Evolutionary conservation across 2,113 vertebrate species (phyloP), one percentile per base, ranked within the genome.

Genomic region (Struthidea cinerea): DNA sequence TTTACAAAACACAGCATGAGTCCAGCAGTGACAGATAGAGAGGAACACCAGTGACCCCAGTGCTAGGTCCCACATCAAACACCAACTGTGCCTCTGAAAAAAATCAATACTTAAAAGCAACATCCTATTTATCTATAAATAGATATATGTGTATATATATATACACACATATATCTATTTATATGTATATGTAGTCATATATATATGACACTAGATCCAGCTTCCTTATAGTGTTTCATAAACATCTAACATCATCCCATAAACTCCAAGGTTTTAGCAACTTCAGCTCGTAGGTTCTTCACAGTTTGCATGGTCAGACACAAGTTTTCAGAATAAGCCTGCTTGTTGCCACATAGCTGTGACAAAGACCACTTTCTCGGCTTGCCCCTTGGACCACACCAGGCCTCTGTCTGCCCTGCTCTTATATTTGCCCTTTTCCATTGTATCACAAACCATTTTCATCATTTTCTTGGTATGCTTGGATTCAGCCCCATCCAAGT

Each of bases 361-460:
- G 23, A 33, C 33, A 78, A 73, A 77, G 33, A 27, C 0, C 0
- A 39, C 1, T 5, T 17, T 27, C 70, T 35, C 3, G 1, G 30
- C 53, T 79, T 67, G 47, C 5, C 53, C 9, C 47, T 53, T 47
- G 32, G 7, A 11, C 11, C 27, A 33, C 8, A 9, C 16, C 15
- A 37, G 17, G 26, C 16, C 33, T 42, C 28, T 6, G 13, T 4
- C 47, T 83, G 33, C n/a, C n/a, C 41, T 32, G 27, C 32, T 60
- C 70, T 78, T 9, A 26, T 7, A 16, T 16, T 76, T 32, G 2
- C 8, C 37, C 30, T 80, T 53, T 64, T 41, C 67, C 41, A 57
- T 6, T 14, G 7, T 2, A 64, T 9, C 49, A 64, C 27, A 39
- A 35, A 56, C 10, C 14, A 24, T 30, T 68, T 37, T 35, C 32